Conservation (phyloP, 1,140 invertebrate species). For the Temnothorax longispinosus region DNA sequence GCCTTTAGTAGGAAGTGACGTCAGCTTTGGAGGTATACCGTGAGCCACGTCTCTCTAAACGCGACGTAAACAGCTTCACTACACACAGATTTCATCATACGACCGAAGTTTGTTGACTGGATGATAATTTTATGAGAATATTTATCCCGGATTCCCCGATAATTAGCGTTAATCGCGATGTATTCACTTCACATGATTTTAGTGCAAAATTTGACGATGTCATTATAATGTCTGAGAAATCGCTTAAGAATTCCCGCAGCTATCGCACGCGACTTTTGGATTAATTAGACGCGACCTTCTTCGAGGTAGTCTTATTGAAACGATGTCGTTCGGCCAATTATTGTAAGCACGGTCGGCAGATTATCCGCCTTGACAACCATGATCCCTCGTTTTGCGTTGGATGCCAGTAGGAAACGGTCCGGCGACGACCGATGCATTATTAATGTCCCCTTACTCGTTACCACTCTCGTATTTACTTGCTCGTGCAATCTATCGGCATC, state of each 20-base stretch:
- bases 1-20: slow-evolving; percentile 83
- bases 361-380: slow-evolving; percentile 59
- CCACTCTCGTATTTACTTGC: slow-evolving; percentile 77
- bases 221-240: background rate
- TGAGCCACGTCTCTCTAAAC: slow-evolving; percentile 1
- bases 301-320: slow-evolving; percentile 3
- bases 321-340: slow-evolving; percentile 1
- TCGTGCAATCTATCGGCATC: slow-evolving; percentile 73
- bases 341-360: slow-evolving; percentile 2
- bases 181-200: background rate
- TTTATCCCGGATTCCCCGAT: background rate
- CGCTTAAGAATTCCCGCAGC: background rate
- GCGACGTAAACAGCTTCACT: slow-evolving; percentile 39
- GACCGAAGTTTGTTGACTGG: background rate
- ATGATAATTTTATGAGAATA: background rate
- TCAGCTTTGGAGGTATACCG: slow-evolving; percentile 66
- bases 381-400: slow-evolving; percentile 71
- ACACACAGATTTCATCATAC: slow-evolving; percentile 3
- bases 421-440: slow-evolving; percentile 79
- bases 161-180: slow-evolving; percentile 1
- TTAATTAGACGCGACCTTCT: background rate
- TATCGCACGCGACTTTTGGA: background rate
- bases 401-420: slow-evolving; percentile 76
- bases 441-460: slow-evolving; percentile 78
- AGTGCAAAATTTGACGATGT: background rate